These are phyloP conservation scores for Colaptes auratus DNA, from an alignment of 2,113 vertebrate genomes.

Conservation along the genomic window DNA sequence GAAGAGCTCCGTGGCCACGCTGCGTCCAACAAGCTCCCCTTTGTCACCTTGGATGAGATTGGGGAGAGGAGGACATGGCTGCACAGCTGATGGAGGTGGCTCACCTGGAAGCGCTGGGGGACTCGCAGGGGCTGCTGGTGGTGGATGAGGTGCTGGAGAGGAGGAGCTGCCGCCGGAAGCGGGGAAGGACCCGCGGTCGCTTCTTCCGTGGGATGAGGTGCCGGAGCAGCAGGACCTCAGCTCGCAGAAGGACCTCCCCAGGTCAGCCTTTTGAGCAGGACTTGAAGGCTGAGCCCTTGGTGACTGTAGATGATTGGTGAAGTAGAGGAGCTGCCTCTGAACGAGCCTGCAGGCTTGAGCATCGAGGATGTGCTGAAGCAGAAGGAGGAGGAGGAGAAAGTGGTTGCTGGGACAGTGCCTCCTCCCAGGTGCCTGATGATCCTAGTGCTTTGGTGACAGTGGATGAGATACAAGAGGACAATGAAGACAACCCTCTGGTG, in stretches of 20 bases:
- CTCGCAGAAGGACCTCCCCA: background rate
- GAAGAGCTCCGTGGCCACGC: background rate
- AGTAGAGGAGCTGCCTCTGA: constrained; percentile 76
- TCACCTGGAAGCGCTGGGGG: background rate
- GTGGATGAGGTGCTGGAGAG: constrained; percentile 85
- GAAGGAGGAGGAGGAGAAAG: background rate
- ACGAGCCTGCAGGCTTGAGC: constrained; percentile 18
- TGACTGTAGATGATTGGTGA: constrained; percentile 80
- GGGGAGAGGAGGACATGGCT: constrained; percentile 84
- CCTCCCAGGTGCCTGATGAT: constrained; percentile 71
- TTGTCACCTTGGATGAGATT: constrained; percentile 87
- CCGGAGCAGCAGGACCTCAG: constrained; percentile 76
- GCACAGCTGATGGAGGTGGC: background rate
- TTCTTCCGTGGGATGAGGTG: constrained; percentile 83
- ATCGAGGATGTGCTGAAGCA: background rate
- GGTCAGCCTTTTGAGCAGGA: constrained; percentile 35
- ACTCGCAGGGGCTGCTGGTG: constrained; percentile 66
- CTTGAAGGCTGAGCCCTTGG: constrained; percentile 72
- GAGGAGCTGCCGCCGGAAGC: constrained; percentile 72
- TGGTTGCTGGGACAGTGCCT: constrained; percentile 2
- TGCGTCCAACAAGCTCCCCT: constrained; percentile 56
- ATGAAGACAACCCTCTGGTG: constrained; percentile 70
- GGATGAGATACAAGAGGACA: constrained; percentile 73
- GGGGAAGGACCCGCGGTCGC: constrained; percentile 67
- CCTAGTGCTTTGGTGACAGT: constrained; percentile 72